These are phyloP conservation scores for Meandrina meandrites DNA, from an alignment of 92 coral and sea anemone species.

Conservation along the genomic window DNA sequence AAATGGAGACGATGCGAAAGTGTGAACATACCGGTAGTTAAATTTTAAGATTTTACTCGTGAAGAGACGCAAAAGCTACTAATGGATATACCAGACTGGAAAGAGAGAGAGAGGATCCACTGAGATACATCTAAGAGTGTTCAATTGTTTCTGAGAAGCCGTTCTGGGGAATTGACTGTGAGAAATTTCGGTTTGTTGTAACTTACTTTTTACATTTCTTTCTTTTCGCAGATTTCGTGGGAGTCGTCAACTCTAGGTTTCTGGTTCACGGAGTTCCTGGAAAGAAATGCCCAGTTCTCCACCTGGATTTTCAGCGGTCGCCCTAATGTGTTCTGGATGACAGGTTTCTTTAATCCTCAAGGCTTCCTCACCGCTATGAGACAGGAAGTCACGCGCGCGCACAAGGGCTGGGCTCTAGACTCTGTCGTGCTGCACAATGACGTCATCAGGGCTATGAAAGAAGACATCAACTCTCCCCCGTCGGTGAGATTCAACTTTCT, in stretches of 20 bases:
- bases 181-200: not conserved
- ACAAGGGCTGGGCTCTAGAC: slow-evolving; percentile 94
- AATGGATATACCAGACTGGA: not conserved
- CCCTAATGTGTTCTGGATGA: slow-evolving; percentile 91
- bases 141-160: not conserved
- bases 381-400: slow-evolving; percentile 90
- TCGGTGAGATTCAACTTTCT: slow-evolving; percentile 37
- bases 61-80: not conserved
- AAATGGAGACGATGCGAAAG: not conserved
- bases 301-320: slow-evolving; percentile 87
- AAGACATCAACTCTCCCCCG: slow-evolving; percentile 84
- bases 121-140: not conserved
- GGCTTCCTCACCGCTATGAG: slow-evolving; percentile 93
- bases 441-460: slow-evolving; percentile 88
- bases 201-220: not conserved
- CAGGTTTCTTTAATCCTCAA: slow-evolving; percentile 91
- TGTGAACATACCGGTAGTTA: no score
- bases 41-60: not conserved
- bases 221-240: slow-evolving; percentile 77
- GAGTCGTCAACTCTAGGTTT: slow-evolving; percentile 91
- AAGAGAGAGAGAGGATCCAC: not conserved
- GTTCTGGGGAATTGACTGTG: not conserved
- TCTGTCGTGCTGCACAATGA: slow-evolving; percentile 90
- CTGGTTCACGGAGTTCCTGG: slow-evolving; percentile 89
- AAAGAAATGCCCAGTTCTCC: slow-evolving; percentile 83